Base-by-base conservation (phyloP, 2,888 invertebrate species). In the Pheosia gnoma region DNA sequence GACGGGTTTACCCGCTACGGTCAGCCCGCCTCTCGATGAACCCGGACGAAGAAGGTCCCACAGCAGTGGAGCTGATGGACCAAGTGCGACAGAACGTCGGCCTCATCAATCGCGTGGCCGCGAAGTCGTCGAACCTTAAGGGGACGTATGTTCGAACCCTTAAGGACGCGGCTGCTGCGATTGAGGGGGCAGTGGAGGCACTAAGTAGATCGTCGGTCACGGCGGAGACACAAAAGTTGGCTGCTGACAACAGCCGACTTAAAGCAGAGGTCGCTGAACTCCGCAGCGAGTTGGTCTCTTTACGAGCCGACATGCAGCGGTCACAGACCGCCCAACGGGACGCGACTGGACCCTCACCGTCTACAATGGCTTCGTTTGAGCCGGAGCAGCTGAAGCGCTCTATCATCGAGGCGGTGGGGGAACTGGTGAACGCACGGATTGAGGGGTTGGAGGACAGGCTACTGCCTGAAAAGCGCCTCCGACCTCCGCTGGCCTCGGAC, bases 401-500 rank as follows among this genome's bases (percentile, higher is more conserved):
- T 3, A 13, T 54, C n/a, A 37, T 38, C 4, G 39, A 37, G 7
- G 9, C 10, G 4, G 53, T 52, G n/a, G 54, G 59, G 10, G 9
- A 8, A 0, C 54, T 59, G 54, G 3, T 59, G 3, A 59, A 45
- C 37, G 54, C 54, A 0, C 13, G 59, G 11, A 5, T 59, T 5
- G 54, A 37, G 4, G 54, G 13, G 4, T 2, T 59, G 0, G 59
- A 59, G 11, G 59, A 47, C 10, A 41, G 53, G 5, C 37, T 59
- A 1, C 54, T 59, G 36, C 59, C 59, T 6, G 59, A 53, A 11
- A 47, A 54, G n/a, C 53, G 53, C 3, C 25, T 54, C 2, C 59
- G 59, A 3, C 59, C 59, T 7, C 54, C 59, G 3, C 37, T 59
- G 7, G 53, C 54, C 5, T 25, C 59, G 5, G 59, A 59, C 11